Base-by-base conservation (phyloP, 2,797 vertebrate species). In the Darevskia nairensis region DNA sequence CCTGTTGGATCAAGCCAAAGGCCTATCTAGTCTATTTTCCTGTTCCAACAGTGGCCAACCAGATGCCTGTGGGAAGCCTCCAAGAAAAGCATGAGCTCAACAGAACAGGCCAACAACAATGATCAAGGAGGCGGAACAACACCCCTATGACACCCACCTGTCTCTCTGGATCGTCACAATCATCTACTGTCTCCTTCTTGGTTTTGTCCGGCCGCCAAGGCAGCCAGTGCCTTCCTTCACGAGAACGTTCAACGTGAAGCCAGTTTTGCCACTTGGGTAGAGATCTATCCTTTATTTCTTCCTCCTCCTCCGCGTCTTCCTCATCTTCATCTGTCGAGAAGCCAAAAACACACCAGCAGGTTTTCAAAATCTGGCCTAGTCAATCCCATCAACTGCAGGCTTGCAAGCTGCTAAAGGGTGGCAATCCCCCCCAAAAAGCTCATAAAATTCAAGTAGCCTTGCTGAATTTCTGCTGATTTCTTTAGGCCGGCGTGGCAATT, bases 91-190 rank as follows among this genome's bases (percentile, higher is more conserved):
- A 32, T 35, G 72, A 74, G 32, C 32, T 23, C 72, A 19, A 74
- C 72, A 74, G 15, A 19, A 39, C 15, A 74, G 17, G 32, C 32
- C 35, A 35, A 39, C 32, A 74, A 74, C 35, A 55, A 55, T 55
- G 50, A 55, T 55, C 50, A 55, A 55, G 50, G 13, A 10, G 50
- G 50, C 1, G 50, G 50, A 55, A 55, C 50, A 55, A 55, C 13
- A 55, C n/a, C n/a, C 9, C 27, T 10, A 68, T 79, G 41, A 80
- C 82, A 95, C 90, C 61, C 55, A 98, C 99, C 98, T 99, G 99
- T 96, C 98, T 97, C 96, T 99, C 99, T 0, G 98, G 99, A 92
- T 99, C 99, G 88, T 99, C 99, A 86, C 99, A 99, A 93, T 99
- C 98, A 74, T 99, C 98, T 85, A 98, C 98, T 0, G 97, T 96